A percentile compares a stretch with the other conserved stretches of the same genome.
These are phyloP conservation scores for Hoplostethus atlanticus DNA, from an alignment of 2,797 vertebrate genomes.

Conservation along the genomic window DNA sequence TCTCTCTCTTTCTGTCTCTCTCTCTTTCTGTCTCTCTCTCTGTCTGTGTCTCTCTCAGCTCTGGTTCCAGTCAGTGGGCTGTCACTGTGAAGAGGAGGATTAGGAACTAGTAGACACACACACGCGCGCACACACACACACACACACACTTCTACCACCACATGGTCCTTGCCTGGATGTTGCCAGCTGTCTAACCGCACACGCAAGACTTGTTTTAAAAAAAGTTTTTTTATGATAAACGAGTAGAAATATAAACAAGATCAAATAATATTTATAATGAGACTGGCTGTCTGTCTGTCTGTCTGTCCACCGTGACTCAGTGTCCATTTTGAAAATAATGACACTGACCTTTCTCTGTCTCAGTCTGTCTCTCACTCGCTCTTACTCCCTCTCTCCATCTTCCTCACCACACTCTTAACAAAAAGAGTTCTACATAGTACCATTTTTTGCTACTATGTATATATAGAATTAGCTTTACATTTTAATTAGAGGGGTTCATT, in stretches of 20 bases:
- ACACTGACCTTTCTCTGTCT: constrained; percentile 56
- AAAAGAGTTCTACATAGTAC: constrained; percentile 12
- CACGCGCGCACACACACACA: constrained; percentile 9
- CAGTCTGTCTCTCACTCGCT: constrained; percentile 16
- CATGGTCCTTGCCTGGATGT: constrained; percentile 20
- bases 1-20: constrained; percentile 6
- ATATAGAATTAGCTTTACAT: too few species aligned
- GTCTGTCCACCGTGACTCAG: constrained; percentile 52
- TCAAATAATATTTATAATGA: constrained; percentile 19
- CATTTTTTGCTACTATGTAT: too few species aligned
- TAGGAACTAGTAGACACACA: constrained; percentile 50
- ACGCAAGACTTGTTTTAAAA: constrained; percentile 10
- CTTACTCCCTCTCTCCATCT: constrained; percentile 3
- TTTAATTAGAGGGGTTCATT: too few species aligned
- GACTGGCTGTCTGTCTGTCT: constrained; percentile 4
- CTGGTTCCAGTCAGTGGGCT: constrained; percentile 49
- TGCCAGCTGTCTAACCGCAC: constrained; percentile 46
- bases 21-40: constrained; percentile 5
- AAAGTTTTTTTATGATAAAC: constrained; percentile 21
- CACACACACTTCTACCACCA: constrained; percentile 14
- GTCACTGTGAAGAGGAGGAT: constrained; percentile 68
- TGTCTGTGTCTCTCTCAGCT: background rate
- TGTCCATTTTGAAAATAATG: constrained; percentile 47
- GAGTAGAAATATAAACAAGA: constrained; percentile 24
- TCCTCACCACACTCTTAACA: constrained; percentile 36